Base-by-base conservation (phyloP, 2,113 vertebrate species). In the Anoplopoma fimbria region DNA sequence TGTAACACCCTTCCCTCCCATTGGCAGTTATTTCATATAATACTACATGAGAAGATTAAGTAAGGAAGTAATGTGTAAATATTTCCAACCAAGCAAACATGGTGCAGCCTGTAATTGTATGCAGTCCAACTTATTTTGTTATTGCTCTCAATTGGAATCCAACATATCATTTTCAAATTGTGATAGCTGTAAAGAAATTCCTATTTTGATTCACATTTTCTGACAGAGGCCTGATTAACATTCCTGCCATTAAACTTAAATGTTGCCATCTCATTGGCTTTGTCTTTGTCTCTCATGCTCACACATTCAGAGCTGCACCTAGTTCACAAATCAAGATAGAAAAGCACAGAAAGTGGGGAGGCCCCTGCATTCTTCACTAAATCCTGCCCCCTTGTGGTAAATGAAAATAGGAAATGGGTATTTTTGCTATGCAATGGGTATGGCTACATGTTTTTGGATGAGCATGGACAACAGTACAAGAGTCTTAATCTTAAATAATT, bases 361-460 rank as follows among this genome's bases (percentile, higher is more conserved):
- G n/a, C n/a, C n/a, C n/a, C 9, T 53, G 31, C 42, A 79, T 93
- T 84, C 42, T 42, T 45, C 51, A 69, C 27, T 55, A 81, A 69
- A 89, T 70, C 4, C 3, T 36, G 86, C 86, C 92, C 89, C 42
- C 93, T 91, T n/a, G 87, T 83, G 93, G 88, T 67, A 3, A 0
- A 58, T 15, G 14, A 7, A 42, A 49, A 40, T 10, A 0, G 33
- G 12, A 55, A 33, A 15, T 19, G 9, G 27, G 14, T 31, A 7
- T 15, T 29, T 40, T 63, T 29, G 23, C 42, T n/a, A 34, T 42
- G 27, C 61, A 69, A 53, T 42, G 0, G 9, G 42, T 17, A 4
- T 36, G 21, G 5, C 15, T 25, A 2, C 36, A 34, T 53, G 14
- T 64, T 69, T 63, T 40, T n/a, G 21, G 19, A 55, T 33, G 21